These are phyloP conservation scores for Maniola jurtina DNA, from an alignment of 1,140 invertebrate species.

Conservation along the genomic window DNA sequence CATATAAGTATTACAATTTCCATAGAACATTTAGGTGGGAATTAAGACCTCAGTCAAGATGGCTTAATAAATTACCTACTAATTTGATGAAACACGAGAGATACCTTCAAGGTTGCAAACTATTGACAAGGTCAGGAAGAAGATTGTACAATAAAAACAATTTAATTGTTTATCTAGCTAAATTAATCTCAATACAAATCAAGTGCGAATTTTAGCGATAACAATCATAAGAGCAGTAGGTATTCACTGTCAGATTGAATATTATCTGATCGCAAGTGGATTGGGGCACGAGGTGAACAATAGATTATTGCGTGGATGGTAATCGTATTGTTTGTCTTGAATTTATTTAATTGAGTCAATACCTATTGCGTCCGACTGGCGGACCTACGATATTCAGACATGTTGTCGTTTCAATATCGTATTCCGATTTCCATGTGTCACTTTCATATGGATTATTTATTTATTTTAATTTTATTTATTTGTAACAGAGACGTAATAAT, in stretches of 20 bases:
- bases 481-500: too few species aligned
- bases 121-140: not conserved
- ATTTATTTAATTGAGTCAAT: not conserved
- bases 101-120: too few species aligned
- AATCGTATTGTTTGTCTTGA: conserved; percentile 6
- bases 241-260: not conserved
- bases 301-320: conserved; percentile 8
- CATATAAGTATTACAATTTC: too few species aligned
- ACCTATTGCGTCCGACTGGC: not conserved
- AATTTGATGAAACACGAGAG: too few species aligned
- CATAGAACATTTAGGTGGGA: too few species aligned
- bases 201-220: conserved; percentile 4
- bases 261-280: not conserved
- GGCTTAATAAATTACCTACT: too few species aligned
- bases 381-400: not conserved
- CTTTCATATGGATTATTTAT: too few species aligned
- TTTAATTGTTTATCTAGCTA: not conserved
- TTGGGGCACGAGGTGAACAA: conserved; percentile 15
- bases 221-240: not conserved
- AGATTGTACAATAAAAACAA: not conserved
- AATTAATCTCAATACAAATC: conserved; percentile 4
- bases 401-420: too few species aligned
- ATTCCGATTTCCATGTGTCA: too few species aligned
- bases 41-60: too few species aligned
- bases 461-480: too few species aligned